Conservation (phyloP, 2,113 vertebrate genomes). For the Nothoprocta perdicaria region DNA sequence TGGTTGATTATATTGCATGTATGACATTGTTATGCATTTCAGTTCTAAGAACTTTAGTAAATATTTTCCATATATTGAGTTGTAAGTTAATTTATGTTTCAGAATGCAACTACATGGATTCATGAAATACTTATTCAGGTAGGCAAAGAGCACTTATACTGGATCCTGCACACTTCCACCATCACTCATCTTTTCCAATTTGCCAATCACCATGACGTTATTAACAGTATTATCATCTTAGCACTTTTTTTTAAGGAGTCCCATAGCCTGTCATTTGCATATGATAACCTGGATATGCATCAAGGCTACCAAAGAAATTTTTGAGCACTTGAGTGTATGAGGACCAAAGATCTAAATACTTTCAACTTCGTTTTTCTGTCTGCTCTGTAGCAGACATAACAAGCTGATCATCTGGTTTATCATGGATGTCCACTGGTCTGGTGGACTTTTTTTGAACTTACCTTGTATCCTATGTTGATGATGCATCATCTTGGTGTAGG, state of each 20-base stretch:
- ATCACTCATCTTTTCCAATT: neutral
- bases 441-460: neutral
- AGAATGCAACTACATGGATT: neutral
- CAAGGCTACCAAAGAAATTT: neutral
- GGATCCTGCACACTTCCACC: neutral
- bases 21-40: neutral
- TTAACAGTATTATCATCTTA: neutral
- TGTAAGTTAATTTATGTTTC: conserved; percentile 21
- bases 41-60: neutral
- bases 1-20: neutral
- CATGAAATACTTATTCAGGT: neutral
- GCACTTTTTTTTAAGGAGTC: neutral
- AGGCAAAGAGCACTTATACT: neutral
- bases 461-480: fast-evolving
- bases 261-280: fast-evolving
- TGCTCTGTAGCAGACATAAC: neutral
- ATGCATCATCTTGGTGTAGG: fast-evolving
- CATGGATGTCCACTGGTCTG: neutral
- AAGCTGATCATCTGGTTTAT: neutral
- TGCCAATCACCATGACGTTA: neutral
- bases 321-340: neutral
- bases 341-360: neutral
- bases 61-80: neutral
- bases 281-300: fast-evolving
- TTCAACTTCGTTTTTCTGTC: neutral